phyloP scores from a whole-genome alignment of 2,113 vertebrate genomes.

The Rhagologus leucostigma region DNA sequence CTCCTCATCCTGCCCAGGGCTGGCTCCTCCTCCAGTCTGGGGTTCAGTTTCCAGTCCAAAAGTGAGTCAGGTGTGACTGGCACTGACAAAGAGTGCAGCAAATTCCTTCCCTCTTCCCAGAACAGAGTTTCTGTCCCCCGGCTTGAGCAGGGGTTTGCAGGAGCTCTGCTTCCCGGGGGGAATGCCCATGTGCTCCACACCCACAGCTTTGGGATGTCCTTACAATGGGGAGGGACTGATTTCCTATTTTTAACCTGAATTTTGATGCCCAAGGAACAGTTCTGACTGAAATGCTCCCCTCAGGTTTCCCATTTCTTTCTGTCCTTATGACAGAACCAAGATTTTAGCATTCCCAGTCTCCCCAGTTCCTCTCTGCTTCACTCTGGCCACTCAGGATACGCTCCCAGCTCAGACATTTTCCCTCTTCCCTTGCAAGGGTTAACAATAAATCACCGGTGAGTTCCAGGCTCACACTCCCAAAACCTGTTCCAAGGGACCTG shows the following conservation, averaged over 20 bases:
- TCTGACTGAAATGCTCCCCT: not conserved
- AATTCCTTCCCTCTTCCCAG: too few species aligned
- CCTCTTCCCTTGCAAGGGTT: not conserved
- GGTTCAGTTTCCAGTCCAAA: not conserved
- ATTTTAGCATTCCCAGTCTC: not conserved
- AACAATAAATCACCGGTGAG: not conserved
- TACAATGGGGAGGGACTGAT: not conserved
- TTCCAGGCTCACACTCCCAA: not conserved
- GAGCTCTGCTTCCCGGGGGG: not conserved
- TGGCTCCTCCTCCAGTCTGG: not conserved
- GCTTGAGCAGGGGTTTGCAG: not conserved
- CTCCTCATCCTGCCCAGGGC: not conserved
- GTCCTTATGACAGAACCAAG: not conserved
- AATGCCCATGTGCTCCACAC: not conserved
- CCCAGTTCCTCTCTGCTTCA: not conserved
- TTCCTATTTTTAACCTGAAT: not conserved
- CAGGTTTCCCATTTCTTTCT: not conserved
- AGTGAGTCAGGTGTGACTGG: not conserved
- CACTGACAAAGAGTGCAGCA: not conserved
- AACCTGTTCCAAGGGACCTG: not conserved
- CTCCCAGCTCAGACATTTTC: not conserved
- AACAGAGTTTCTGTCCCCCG: fast-evolving
- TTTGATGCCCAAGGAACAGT: not conserved
- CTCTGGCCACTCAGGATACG: not conserved
- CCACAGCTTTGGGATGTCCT: not conserved